Base-by-base conservation (phyloP, 2,113 vertebrate species). In the Sorex araneus region DNA sequence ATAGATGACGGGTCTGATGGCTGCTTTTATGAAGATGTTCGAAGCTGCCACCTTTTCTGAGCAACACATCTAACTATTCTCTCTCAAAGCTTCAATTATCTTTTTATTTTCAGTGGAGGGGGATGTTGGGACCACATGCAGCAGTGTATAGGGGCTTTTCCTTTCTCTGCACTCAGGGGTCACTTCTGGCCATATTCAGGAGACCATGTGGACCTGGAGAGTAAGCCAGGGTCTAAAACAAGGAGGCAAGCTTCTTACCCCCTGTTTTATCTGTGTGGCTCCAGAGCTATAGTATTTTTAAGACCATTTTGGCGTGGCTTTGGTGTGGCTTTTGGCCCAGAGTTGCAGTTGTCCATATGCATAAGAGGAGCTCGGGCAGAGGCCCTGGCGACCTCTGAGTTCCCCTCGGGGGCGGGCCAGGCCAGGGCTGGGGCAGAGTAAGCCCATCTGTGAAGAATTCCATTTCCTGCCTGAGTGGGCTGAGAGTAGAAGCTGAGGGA, bases 61-160 rank as follows among this genome's bases (percentile, higher is more conserved):
- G 54, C 75, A 73, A 93, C 66, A 71, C 28, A 18, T 43, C 77
- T 36, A 64, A 60, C 32, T 81, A 77, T 77, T 69, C 11, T 78
- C 63, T 80, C 75, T 80, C 86, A 79, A 36, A 30, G 54, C 71
- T 95, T 95, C 74, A 57, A 79, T 97, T 88, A 92, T 73, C 85
- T 84, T 16, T 54, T 23, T 7, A 21, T 60, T 60, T 60, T 21
- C 40, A 40, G 40, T 3, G 40, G 40, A 40, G 40, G 57, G 57
- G 57, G 57, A 6, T 7, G 18, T 50, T 50, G 18, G 57, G 57
- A 60, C 57, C 19, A 60, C 57, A 21, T 23, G 19, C 57, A 21
- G 57, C 57, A 60, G 57, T 21, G 47, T 9, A 13, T 10, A 7
- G 47, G 57, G 57, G 57, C 57, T 23, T 21, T 60, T 60, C 57